These are phyloP conservation scores for Heterotis niloticus DNA, from an alignment of 2,113 vertebrate species.

Conservation along the genomic window DNA sequence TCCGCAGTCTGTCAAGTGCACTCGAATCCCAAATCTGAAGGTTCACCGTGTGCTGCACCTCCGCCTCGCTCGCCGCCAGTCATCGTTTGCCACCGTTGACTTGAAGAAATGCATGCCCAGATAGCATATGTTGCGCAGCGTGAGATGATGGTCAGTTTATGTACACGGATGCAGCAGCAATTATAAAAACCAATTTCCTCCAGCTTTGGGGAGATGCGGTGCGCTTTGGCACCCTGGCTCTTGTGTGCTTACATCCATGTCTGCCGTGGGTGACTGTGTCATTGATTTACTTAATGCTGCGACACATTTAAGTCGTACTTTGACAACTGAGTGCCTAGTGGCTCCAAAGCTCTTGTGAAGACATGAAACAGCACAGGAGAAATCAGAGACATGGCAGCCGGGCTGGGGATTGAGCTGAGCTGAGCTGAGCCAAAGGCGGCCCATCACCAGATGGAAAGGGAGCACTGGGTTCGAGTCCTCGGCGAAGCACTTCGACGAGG, in stretches of 20 bases:
- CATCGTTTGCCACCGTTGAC: not conserved
- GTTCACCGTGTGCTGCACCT: not conserved
- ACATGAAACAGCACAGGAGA: not conserved
- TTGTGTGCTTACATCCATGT: not conserved
- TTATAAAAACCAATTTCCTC: not conserved
- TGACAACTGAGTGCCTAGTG: not conserved
- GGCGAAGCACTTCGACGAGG: not conserved
- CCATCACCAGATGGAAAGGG: not conserved
- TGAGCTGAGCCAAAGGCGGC: too few relatives aligned
- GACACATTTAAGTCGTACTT: not conserved
- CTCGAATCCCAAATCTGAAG: not conserved
- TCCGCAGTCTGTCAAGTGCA: not conserved
- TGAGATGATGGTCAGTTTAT: slow-evolving; percentile 9
- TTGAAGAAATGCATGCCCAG: not conserved
- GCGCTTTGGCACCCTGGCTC: not conserved
- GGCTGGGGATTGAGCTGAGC: not conserved
- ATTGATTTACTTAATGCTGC: not conserved
- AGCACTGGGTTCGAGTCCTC: not conserved
- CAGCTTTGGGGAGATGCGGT: not conserved
- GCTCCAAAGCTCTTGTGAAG: not conserved
- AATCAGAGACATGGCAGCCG: not conserved
- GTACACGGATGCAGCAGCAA: not conserved
- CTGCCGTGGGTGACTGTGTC: not conserved
- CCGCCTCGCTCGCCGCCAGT: not conserved
- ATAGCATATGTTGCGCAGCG: not conserved